Percentiles rank a stretch among this genome's conserved stretches.
Conservation (phyloP, 1,140 invertebrate species). For the Bombus vancouverensis region DNA sequence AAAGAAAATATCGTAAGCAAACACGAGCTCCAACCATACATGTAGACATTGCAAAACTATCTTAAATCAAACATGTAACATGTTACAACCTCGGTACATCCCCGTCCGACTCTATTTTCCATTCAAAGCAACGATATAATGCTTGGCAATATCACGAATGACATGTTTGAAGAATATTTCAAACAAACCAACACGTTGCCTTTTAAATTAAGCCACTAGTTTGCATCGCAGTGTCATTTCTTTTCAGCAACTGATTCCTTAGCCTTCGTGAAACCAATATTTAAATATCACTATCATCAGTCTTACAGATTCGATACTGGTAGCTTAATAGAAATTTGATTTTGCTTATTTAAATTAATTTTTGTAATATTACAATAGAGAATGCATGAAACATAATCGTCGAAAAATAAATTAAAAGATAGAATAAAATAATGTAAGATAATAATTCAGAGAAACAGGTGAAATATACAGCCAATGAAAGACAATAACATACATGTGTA, state of each 20-base stretch:
- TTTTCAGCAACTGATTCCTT: background rate
- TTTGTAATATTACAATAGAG: too few species aligned
- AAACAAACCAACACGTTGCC: background rate
- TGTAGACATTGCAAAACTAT: slow-evolving; percentile 8
- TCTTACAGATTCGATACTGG: too few species aligned
- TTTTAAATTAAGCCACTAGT: background rate
- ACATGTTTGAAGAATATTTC: background rate
- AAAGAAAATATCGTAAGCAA: slow-evolving; percentile 19
- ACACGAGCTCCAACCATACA: background rate
- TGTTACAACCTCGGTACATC: slow-evolving; percentile 1
- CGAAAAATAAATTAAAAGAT: too few species aligned
- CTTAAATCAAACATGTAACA: slow-evolving; percentile 23
- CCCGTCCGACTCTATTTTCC: background rate
- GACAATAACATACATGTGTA: too few species aligned
- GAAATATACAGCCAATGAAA: too few species aligned
- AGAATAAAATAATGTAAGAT: too few species aligned
- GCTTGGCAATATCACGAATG: background rate
- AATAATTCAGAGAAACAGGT: too few species aligned
- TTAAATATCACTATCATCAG: too few species aligned
- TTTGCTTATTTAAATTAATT: too few species aligned
- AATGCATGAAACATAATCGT: too few species aligned
- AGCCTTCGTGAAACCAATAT: background rate
- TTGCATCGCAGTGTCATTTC: background rate
- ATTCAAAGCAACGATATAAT: background rate
- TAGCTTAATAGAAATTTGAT: too few species aligned